Conservation (phyloP, 2,113 vertebrate species). For the Sinocyclocheilus anophthalmus region DNA sequence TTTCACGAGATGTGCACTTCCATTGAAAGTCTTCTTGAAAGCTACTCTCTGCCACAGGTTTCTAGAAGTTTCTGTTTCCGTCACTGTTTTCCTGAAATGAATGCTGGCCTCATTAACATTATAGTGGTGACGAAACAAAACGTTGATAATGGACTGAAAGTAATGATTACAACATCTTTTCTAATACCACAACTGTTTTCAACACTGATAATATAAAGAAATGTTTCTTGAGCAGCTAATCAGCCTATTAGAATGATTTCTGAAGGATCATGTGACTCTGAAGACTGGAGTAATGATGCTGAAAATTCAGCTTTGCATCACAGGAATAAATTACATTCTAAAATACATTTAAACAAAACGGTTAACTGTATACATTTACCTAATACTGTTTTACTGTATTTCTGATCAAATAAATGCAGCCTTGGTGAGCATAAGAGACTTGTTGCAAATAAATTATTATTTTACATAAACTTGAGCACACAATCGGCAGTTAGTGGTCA, state of each 20-base stretch:
- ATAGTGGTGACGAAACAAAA: too few relatives aligned
- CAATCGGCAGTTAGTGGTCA: neutral
- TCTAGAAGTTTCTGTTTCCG: slow-evolving; percentile 1
- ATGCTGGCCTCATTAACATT: neutral
- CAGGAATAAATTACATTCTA: neutral
- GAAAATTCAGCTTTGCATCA: neutral
- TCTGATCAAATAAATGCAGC: neutral
- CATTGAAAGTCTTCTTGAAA: neutral
- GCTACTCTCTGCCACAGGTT: neutral
- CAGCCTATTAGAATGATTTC: neutral
- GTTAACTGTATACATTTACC: neutral
- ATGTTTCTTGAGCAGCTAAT: neutral
- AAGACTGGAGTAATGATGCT: neutral
- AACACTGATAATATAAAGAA: neutral
- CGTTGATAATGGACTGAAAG: neutral
- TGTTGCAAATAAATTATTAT: neutral
- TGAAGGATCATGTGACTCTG: neutral
- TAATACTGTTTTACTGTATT: neutral
- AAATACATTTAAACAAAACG: neutral
- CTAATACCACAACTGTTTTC: neutral
- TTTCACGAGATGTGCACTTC: too few relatives aligned
- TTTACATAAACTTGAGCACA: neutral
- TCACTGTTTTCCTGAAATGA: neutral
- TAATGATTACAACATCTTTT: neutral
- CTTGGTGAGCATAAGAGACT: neutral